A percentile compares a stretch with the other conserved stretches of the same genome.
These are phyloP conservation scores for Mus spretus DNA, from an alignment of 2,797 vertebrate genomes.

Conservation along the genomic window DNA sequence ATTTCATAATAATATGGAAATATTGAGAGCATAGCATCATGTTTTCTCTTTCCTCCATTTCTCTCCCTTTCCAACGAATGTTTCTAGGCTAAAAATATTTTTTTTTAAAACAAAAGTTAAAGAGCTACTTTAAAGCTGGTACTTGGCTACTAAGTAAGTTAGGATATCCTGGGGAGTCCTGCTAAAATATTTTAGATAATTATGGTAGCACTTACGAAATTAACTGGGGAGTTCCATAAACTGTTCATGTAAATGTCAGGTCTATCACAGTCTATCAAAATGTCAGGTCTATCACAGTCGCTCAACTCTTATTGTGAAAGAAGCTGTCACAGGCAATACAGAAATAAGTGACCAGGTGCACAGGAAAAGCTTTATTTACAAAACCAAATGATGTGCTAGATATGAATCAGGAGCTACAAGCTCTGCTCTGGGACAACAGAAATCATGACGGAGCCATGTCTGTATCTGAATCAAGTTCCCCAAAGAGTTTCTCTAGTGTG, in stretches of 20 bases:
- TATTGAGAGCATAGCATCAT: neutral
- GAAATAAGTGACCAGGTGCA: conserved; percentile 10
- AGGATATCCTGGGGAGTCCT: neutral
- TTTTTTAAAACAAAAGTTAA: conserved; percentile 31
- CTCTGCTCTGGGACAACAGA: neutral
- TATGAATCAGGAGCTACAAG: neutral
- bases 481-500: conserved; percentile 65
- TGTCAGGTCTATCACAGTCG: too few relatives aligned
- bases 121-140: neutral
- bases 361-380: conserved; percentile 34
- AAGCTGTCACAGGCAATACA: neutral
- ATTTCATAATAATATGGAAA: neutral
- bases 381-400: conserved; percentile 28
- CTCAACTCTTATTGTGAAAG: too few relatives aligned
- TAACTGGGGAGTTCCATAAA: neutral
- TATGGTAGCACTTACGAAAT: neutral
- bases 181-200: neutral
- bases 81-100: conserved; percentile 47
- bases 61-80: neutral
- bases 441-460: conserved; percentile 39
- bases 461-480: conserved; percentile 32
- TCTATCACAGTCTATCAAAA: neutral
- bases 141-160: neutral
- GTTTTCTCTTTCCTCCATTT: neutral
- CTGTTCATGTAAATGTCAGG: neutral